Evolutionary conservation across 2,888 invertebrate genomes (phyloP), one percentile per base, ranked within the genome.

Genomic region (Eristalis intricaria): DNA sequence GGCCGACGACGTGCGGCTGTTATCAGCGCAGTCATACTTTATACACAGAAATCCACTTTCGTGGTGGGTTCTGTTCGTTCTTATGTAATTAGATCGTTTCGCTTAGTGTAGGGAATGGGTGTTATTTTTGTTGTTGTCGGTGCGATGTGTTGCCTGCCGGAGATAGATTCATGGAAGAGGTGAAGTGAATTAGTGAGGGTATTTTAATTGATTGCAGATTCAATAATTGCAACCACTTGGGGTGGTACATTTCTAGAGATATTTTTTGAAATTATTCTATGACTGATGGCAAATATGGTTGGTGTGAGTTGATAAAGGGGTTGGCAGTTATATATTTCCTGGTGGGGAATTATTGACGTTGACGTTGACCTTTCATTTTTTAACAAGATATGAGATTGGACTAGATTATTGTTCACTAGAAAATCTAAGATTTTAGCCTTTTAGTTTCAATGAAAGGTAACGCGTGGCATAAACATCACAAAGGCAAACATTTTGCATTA

Each of bases 1-100:
- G 86, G 78, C 83, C 75, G 65, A 60, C 32, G 65, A 60, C 23
- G 74, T 83, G 74, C 78, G 29, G n/a, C n/a, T 83, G 26, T 83
- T 86, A 75, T 86, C 74, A 76, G 38, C 29, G 38, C n/a, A 70
- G 74, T 19, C 66, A 13, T 60, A 38, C 58, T 66, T 74, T 13
- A 69, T 70, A 86, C 85, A 86, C 35, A 73, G 65, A 82, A 86
- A 82, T 86, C 85, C 77, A 86, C 85, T 86, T 81, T 85, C 50
- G n/a, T n/a, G 50, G 19, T 73, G 29, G 58, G 26, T 78, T 56
- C 38, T 22, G 29, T 19, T 56, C 29, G 29, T 19, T 61, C 82
- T 78, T 77, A 74, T 74, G 85, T 73, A 73, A 73, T 61, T 76
- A 8, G 19, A 35, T 80, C 26, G 35, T n/a, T 71, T 71, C 60